phyloP scores from a whole-genome alignment of 1,140 invertebrate species.

The Halictus rubicundus region DNA sequence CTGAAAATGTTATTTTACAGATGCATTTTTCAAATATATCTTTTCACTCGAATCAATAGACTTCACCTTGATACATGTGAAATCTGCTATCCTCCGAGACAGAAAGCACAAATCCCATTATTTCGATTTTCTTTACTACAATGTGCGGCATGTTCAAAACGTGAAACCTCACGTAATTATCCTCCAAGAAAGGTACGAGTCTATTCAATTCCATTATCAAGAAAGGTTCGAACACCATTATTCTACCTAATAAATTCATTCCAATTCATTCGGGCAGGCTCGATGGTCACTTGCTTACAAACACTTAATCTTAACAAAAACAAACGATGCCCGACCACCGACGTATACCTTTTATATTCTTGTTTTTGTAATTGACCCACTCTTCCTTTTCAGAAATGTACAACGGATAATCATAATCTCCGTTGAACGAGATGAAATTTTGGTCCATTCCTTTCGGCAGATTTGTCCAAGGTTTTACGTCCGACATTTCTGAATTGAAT shows the following conservation, averaged over 20 bases:
- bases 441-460: not conserved
- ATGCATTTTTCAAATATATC: not conserved
- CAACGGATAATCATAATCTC: constrained; percentile 18
- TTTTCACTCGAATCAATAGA: not conserved
- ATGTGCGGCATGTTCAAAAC: constrained; percentile 31
- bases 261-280: too few relatives aligned
- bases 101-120: constrained; percentile 12
- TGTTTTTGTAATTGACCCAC: constrained; percentile 1
- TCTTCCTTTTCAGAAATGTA: constrained; percentile 15
- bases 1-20: not conserved
- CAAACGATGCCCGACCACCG: not conserved
- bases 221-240: not conserved
- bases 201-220: constrained; percentile 32
- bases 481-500: too few relatives aligned
- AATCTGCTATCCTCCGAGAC: not conserved
- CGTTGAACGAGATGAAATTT: constrained; percentile 3
- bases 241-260: not conserved
- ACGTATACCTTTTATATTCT: not conserved
- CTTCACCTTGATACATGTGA: not conserved
- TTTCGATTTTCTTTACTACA: constrained; percentile 17
- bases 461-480: not conserved
- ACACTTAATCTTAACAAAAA: not conserved
- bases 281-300: too few relatives aligned
- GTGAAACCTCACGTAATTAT: constrained; percentile 16
- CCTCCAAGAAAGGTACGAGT: constrained; percentile 18